Evolutionary conservation across 1,140 invertebrate species (phyloP).

Genomic region (Drosophila oshimai): DNA sequence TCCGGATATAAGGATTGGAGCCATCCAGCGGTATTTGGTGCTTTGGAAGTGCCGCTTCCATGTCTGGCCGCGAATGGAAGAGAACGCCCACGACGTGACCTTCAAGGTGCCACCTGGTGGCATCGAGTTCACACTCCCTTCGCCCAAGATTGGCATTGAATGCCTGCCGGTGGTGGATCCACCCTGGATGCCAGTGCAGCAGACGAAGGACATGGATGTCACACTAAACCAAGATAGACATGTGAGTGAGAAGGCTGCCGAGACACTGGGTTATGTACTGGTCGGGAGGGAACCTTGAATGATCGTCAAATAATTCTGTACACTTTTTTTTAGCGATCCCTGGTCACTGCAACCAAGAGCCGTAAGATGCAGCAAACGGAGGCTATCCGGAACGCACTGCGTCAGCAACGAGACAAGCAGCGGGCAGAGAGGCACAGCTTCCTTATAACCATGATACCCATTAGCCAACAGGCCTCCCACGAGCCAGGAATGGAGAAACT

Average conservation of each 20-base stretch:
- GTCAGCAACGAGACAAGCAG: conserved; percentile 97
- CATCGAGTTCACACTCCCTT: conserved; percentile 99
- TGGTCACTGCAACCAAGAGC: conserved; percentile 99
- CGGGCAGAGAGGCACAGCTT: conserved; percentile 97
- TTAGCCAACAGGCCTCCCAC: conserved; percentile 97
- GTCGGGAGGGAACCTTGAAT: not conserved
- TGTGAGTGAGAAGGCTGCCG: conserved; percentile 85
- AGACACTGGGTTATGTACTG: conserved; percentile 51
- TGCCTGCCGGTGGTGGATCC: conserved; percentile 97
- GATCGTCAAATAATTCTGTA: not conserved
- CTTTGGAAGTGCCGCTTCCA: conserved; percentile 99
- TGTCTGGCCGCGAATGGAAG: conserved; percentile 99
- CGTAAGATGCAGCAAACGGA: conserved; percentile 99
- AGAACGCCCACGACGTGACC: conserved; percentile 92
- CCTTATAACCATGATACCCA: conserved; percentile 97
- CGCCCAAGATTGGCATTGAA: conserved; percentile 98
- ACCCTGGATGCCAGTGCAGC: conserved; percentile 98
- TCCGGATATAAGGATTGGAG: conserved; percentile 87
- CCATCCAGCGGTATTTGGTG: conserved; percentile 91
- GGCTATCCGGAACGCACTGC: conserved; percentile 95
- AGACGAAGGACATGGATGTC: conserved; percentile 99
- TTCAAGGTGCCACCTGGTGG: conserved; percentile 99
- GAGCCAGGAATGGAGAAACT: conserved; percentile 95
- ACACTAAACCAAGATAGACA: conserved; percentile 99
- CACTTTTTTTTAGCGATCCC: conserved; percentile 88